Evolutionary conservation across 2,797 vertebrate genomes (phyloP), one percentile per base, ranked within the genome.

Genomic region (Oreochromis grahami): DNA sequence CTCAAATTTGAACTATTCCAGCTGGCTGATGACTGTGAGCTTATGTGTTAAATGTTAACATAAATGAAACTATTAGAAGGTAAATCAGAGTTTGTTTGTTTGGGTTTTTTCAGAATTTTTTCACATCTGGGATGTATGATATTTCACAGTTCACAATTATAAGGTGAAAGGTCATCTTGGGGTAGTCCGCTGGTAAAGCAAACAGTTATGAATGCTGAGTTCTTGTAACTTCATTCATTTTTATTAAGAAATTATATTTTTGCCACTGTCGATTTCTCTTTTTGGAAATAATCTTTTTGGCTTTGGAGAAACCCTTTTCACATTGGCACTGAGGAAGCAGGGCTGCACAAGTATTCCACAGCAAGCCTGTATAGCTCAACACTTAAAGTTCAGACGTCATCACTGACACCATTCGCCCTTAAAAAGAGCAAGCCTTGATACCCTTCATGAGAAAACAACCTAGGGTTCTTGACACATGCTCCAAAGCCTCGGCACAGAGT

Each of bases 401-500:
- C 24, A 26, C 24, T 26, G 24, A 55, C 53, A 8, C 24, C 53
- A 14, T 26, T 55, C 2, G 1, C 24, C 24, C 24, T 26, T 15
- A 55, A 26, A 36, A 51, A 24, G 2, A n/a, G 1, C 1, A 2
- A 55, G 52, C 0, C 52, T 55, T 1, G 0, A 55, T 14, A 14
- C 52, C 7, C 0, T 14, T 26, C 12, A 55, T 55, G 5, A 55
- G 24, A 55, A 26, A 55, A 55, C 1, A 4, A 15, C 24, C 24
- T 26, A 8, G 3, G 24, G 24, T 55, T 55, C 53, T 15, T 21
- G 13, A 55, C 53, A 55, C 5, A 26, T 14, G 13, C 13, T 26
- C 3, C 7, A 15, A 55, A 55, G 24, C 0, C 53, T 26, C 4
- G 0, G 13, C 24, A 55, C 13, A 55, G 53, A 8, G 24, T 26